Evolutionary conservation across 2,888 invertebrate species (phyloP).

Genomic region (Aromia moschata): DNA sequence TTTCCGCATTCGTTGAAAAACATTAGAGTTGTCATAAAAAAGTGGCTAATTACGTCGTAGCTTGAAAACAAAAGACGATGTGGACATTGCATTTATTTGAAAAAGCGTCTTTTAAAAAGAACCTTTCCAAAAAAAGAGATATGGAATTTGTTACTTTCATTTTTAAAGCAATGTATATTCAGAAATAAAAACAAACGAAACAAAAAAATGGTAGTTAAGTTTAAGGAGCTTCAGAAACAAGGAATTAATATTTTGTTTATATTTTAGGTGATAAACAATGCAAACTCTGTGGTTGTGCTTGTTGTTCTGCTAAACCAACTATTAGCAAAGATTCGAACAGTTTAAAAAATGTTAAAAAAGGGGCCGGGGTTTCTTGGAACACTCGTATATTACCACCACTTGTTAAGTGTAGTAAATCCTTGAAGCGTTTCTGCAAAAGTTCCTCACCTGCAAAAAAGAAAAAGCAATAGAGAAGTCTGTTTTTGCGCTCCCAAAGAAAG

Average conservation of each 20-base stretch:
- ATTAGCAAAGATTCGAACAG: background rate
- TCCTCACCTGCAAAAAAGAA: background rate
- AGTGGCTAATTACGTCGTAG: too few species aligned
- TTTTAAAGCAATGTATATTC: too few species aligned
- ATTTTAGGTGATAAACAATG: conserved; percentile 17
- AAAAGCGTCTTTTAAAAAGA: too few species aligned
- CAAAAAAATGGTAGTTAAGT: too few species aligned
- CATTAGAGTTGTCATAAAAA: too few species aligned
- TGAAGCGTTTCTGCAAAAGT: background rate
- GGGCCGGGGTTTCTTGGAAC: background rate
- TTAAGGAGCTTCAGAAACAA: too few species aligned
- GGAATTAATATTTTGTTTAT: conserved; percentile 8
- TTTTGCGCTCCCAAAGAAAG: background rate
- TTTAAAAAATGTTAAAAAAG: background rate
- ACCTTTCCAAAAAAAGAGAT: too few species aligned
- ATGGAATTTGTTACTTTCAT: too few species aligned
- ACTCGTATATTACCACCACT: background rate
- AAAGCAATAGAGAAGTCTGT: background rate
- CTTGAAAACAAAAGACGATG: too few species aligned
- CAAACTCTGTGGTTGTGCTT: conserved; percentile 1
- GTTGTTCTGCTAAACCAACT: background rate
- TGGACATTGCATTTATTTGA: too few species aligned
- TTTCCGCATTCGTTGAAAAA: too few species aligned
- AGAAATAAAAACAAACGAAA: too few species aligned
- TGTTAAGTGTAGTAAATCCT: background rate